These are phyloP conservation scores for Melanostoma scalare DNA, from an alignment of 2,888 invertebrate species.

Conservation along the genomic window DNA sequence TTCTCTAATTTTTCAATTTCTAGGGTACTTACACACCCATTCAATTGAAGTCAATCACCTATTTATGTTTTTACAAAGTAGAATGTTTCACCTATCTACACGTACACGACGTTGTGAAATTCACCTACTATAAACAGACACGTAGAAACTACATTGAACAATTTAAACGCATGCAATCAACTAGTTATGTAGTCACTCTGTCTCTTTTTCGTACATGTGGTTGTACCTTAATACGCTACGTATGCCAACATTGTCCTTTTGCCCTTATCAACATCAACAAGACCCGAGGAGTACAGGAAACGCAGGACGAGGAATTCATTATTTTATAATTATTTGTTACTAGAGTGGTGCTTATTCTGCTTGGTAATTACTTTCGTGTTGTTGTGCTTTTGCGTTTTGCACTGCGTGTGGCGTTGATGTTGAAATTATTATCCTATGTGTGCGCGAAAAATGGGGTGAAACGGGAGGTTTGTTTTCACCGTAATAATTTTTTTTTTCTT, in stretches of 20 bases:
- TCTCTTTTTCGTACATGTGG: constrained; percentile 23
- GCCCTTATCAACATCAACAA: constrained; percentile 27
- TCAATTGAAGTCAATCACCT: no score
- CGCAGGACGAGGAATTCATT: constrained; percentile 68
- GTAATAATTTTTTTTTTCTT: constrained; percentile 16
- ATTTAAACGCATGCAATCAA: constrained; percentile 37
- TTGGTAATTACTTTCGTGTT: constrained; percentile 73
- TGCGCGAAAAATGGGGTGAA: constrained; percentile 41
- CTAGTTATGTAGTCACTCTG: constrained; percentile 3
- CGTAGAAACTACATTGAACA: not conserved
- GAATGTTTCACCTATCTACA: no score
- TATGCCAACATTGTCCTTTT: constrained; percentile 54
- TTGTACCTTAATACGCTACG: constrained; percentile 28
- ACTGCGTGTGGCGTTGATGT: constrained; percentile 67
- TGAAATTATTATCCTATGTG: constrained; percentile 66
- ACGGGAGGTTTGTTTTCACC: constrained; percentile 25
- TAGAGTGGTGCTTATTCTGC: constrained; percentile 72
- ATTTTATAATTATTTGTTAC: constrained; percentile 73
- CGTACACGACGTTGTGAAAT: not conserved
- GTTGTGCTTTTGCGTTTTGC: constrained; percentile 68
- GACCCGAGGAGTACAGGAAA: not conserved
- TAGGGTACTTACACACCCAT: no score
- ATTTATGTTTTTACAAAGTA: no score
- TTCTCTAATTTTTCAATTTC: no score
- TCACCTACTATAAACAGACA: not conserved